Evolutionary conservation across 2,888 invertebrate species (phyloP).

Genomic region (Bugulina stolonifera): DNA sequence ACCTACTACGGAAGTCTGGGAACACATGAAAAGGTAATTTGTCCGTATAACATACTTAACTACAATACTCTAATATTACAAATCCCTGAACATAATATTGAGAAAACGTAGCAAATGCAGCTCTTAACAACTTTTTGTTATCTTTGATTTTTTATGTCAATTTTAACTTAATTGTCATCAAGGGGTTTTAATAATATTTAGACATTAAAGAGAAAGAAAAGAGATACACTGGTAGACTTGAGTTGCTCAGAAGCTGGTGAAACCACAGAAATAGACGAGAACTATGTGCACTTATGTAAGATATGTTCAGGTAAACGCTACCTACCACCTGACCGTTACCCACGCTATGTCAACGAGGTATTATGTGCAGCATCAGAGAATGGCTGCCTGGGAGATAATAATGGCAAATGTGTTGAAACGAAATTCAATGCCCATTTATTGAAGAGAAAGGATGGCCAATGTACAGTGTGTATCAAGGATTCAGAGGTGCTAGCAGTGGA

Average conservation of each 20-base stretch:
- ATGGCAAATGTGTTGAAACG: slow-evolving; percentile 20
- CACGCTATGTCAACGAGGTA: background rate
- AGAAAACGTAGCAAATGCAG: too few species aligned
- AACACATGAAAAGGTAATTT: too few species aligned
- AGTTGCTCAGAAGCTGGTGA: slow-evolving; percentile 19
- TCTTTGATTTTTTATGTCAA: too few species aligned
- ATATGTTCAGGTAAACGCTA: background rate
- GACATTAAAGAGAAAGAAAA: background rate
- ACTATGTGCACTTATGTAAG: slow-evolving; percentile 4
- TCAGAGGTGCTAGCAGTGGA: background rate
- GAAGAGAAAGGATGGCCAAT: background rate
- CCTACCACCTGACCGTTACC: background rate
- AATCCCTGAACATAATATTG: too few species aligned
- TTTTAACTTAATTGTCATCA: too few species aligned
- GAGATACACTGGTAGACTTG: background rate
- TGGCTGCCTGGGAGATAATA: background rate
- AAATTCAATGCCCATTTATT: slow-evolving; percentile 7
- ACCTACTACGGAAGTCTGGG: too few species aligned
- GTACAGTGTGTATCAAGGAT: background rate
- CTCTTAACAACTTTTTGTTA: too few species aligned
- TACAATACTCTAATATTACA: too few species aligned
- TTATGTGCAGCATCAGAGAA: background rate
- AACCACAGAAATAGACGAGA: background rate
- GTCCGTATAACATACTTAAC: too few species aligned
- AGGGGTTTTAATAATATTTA: too few species aligned